Evolutionary conservation across 2,113 vertebrate species (phyloP), one percentile per base, ranked within the genome.

Genomic region (Dromiciops gliroides): DNA sequence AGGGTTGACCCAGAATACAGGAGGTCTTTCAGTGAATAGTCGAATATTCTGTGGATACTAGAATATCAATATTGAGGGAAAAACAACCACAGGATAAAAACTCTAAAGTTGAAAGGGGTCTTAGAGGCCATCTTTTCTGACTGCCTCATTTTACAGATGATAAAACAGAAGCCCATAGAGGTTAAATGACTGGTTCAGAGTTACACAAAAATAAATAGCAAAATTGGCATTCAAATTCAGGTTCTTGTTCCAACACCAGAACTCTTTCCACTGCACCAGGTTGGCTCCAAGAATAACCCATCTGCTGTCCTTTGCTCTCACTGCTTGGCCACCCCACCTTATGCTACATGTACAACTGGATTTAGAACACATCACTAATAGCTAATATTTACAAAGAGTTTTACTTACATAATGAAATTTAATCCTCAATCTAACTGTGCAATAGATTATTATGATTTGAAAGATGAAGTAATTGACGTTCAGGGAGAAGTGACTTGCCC

Each of bases 121-220:
- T 83, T 44, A 44, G 67, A 83, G n/a, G n/a, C 16, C n/a, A 44
- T 83, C 16, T 83, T 83, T 19, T 83, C 60, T 22, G 23, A 44
- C 19, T 83, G 67, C 7, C 67, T 83, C 91, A 93, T 16, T 3
- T 25, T 49, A 49, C 10, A 88, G 25, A 1, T 93, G 25, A 4
- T 96, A 94, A 91, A 96, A 88, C 25, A 53, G 51, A 95, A 11
- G 2, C 8, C 51, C 28, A 0, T 47, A 89, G 92, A 95, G 3
- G 10, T 89, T 51, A 89, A 88, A 4, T 28, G n/a, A n/a, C 56
- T 67, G 56, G 6, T n/a, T 44, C 67, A 83, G n/a, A n/a, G 7
- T 92, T 92, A 90, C 19, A 44, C 44, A 19, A n/a, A 83, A 83
- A 44, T 44, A 83, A 83, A 44, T 90, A 92, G 0, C 0, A 89